A percentile compares a stretch with the other conserved stretches of the same genome.
phyloP scores from a whole-genome alignment of 2,888 invertebrate species.

The Eristalis intricaria region DNA sequence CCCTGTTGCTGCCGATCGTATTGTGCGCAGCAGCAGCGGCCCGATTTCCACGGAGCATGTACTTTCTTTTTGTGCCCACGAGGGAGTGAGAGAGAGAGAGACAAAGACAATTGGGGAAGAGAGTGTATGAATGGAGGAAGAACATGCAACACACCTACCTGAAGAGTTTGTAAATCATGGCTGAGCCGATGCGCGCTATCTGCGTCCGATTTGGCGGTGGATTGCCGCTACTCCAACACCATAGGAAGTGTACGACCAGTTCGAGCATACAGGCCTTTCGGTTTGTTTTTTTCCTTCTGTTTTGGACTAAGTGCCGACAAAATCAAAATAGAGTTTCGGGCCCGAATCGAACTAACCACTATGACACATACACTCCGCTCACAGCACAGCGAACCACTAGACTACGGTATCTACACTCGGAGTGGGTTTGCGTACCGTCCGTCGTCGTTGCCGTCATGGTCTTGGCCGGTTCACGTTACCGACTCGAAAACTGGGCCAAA shows the following conservation, averaged over 20 bases:
- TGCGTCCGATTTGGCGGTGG: slow-evolving; percentile 59
- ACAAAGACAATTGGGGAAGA: neutral
- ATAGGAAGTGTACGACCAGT: slow-evolving; percentile 42
- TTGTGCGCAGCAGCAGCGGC: neutral
- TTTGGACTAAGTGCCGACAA: slow-evolving; percentile 30
- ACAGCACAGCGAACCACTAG: slow-evolving; percentile 19
- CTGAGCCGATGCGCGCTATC: slow-evolving; percentile 52
- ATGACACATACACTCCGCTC: slow-evolving; percentile 16
- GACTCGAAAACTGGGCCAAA: slow-evolving; percentile 62
- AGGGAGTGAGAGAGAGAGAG: neutral
- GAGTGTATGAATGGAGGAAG: neutral
- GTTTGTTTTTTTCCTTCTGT: slow-evolving; percentile 2
- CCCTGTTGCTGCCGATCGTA: neutral
- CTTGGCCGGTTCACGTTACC: slow-evolving; percentile 34
- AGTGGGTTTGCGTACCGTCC: slow-evolving; percentile 4
- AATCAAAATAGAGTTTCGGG: slow-evolving; percentile 21
- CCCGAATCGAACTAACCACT: slow-evolving; percentile 41
- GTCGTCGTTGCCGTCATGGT: neutral
- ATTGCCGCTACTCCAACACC: slow-evolving; percentile 65
- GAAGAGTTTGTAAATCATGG: slow-evolving; percentile 62
- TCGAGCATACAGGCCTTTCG: slow-evolving; percentile 35
- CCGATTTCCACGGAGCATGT: slow-evolving; percentile 5
- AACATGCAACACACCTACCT: slow-evolving; percentile 63
- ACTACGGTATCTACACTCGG: slow-evolving; percentile 51
- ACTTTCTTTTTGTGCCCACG: slow-evolving; percentile 59